These are phyloP conservation scores for Drosophila anceps DNA, from an alignment of 2,888 invertebrate species.

Conservation along the genomic window DNA sequence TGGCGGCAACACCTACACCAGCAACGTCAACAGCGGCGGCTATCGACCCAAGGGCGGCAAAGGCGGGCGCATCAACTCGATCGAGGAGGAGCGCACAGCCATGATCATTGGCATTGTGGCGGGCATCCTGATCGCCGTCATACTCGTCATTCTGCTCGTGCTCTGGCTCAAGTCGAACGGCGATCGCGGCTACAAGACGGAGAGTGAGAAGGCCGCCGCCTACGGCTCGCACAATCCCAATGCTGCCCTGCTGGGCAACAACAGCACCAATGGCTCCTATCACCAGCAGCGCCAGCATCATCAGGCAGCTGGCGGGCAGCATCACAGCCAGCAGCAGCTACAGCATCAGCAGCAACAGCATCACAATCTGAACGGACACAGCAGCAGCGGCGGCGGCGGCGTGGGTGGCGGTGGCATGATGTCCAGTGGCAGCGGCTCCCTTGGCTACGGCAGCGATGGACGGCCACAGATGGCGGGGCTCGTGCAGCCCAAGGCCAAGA, in stretches of 20 bases:
- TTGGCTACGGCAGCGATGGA: slow-evolving; percentile 84
- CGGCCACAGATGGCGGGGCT: slow-evolving; percentile 84
- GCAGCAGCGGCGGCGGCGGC: slow-evolving; percentile 59
- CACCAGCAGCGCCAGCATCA: slow-evolving; percentile 85
- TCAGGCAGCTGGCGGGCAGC: slow-evolving; percentile 55
- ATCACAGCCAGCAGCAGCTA: slow-evolving; percentile 68
- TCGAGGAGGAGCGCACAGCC: slow-evolving; percentile 90
- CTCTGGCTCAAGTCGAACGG: slow-evolving; percentile 94
- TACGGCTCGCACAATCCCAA: slow-evolving; percentile 90
- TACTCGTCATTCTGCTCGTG: slow-evolving; percentile 95
- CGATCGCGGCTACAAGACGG: slow-evolving; percentile 96
- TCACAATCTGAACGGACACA: slow-evolving; percentile 58
- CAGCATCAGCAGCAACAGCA: slow-evolving; percentile 61
- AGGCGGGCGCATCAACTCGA: slow-evolving; percentile 88
- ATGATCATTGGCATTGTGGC: slow-evolving; percentile 95
- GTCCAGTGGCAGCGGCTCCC: slow-evolving; percentile 74
- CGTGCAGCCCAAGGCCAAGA: slow-evolving; percentile 87
- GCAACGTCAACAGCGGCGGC: slow-evolving; percentile 77
- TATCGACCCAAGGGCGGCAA: slow-evolving; percentile 84
- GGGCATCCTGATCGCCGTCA: slow-evolving; percentile 95
- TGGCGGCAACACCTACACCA: slow-evolving; percentile 78
- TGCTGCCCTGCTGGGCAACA: slow-evolving; percentile 90
- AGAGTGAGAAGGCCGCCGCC: slow-evolving; percentile 90
- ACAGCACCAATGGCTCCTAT: slow-evolving; percentile 86
- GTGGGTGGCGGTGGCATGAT: slow-evolving; percentile 75